Percentiles rank a stretch among this genome's conserved stretches.
phyloP scores from a whole-genome alignment of 2,797 vertebrate species.

The Pseudomugil tenellus region DNA sequence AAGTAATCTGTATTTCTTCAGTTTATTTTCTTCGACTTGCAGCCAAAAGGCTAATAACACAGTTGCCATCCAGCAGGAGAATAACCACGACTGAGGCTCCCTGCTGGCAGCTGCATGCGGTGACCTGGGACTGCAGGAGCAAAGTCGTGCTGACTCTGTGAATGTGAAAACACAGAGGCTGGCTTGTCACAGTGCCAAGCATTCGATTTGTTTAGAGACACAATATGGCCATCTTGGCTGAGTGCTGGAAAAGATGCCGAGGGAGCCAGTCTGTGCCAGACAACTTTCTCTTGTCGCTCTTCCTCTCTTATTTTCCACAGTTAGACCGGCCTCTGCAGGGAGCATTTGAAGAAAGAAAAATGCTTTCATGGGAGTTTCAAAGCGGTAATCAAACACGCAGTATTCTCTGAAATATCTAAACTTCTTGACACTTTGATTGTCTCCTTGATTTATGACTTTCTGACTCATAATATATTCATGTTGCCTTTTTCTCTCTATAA shows the following conservation, averaged over 20 bases:
- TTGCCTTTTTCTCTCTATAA: constrained; percentile 13
- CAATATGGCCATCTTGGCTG: constrained; percentile 80
- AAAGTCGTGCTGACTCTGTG: constrained; percentile 68
- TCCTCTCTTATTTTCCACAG: constrained; percentile 55
- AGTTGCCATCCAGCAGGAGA: constrained; percentile 61
- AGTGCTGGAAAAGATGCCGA: constrained; percentile 59
- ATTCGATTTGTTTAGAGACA: constrained; percentile 80
- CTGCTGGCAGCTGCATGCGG: constrained; percentile 63
- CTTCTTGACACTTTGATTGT: constrained; percentile 69
- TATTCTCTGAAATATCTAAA: constrained; percentile 65
- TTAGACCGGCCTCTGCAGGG: constrained; percentile 58
- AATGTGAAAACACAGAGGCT: constrained; percentile 63
- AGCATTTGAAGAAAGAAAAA: constrained; percentile 61
- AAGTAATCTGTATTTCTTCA: constrained; percentile 57
- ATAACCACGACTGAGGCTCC: constrained; percentile 59
- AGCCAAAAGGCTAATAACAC: constrained; percentile 73
- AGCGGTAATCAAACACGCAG: constrained; percentile 65
- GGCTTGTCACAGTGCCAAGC: constrained; percentile 72
- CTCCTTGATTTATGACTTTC: constrained; percentile 63
- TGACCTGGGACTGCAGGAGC: constrained; percentile 70
- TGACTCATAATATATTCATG: constrained; percentile 49
- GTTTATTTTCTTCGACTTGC: constrained; percentile 34
- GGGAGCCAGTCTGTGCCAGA: constrained; percentile 64
- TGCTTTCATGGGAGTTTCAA: constrained; percentile 62
- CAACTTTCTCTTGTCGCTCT: constrained; percentile 66